Base-by-base conservation (phyloP, 2,888 invertebrate species). In the Drosophila yooni region DNA sequence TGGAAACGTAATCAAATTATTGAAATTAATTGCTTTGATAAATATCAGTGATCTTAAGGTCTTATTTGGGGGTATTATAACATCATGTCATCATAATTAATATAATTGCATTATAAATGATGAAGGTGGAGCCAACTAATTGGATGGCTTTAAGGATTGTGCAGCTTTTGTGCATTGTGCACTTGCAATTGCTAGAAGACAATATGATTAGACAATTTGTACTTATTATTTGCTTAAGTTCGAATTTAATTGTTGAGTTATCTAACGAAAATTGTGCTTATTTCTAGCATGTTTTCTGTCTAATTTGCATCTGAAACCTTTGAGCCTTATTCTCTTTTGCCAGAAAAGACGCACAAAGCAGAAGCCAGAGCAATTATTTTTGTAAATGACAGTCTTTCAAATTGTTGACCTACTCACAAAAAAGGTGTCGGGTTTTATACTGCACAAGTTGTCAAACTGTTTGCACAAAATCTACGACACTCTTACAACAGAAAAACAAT, bases 391-490 rank as follows among this genome's bases (percentile, higher is more conserved):
- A 78, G 54, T 62, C 69, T 79, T 68, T 53, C 48, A 75, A 79
- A 60, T 71, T 79, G 78, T 78, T 78, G 78, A 79, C 75, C 79
- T 61, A 61, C 54, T 75, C 63, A 38, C 58, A 67, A 79, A 74
- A 51, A n/a, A 70, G 70, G 70, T 78, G 60, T 74, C 21, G 51
- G 61, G 62, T 40, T 68, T 69, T 69, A 64, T 64, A 62, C 50
- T 52, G 60, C 74, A 67, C 75, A 79, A 75, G 75, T 78, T 78
- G 79, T 67, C 79, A 74, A 78, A 78, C 54, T 74, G 79, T 78
- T 78, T 65, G 63, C 57, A 64, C 27, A 50, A 54, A 51, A 69
- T 38, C 59, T 48, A 64, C 38, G 27, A 57, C 56, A 56, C 34
- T 66, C 43, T 43, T 31, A 15, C 29, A 61, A 10, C 21, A 46